Conservation (phyloP, 2,113 vertebrate species). For the Labrus mixtus region DNA sequence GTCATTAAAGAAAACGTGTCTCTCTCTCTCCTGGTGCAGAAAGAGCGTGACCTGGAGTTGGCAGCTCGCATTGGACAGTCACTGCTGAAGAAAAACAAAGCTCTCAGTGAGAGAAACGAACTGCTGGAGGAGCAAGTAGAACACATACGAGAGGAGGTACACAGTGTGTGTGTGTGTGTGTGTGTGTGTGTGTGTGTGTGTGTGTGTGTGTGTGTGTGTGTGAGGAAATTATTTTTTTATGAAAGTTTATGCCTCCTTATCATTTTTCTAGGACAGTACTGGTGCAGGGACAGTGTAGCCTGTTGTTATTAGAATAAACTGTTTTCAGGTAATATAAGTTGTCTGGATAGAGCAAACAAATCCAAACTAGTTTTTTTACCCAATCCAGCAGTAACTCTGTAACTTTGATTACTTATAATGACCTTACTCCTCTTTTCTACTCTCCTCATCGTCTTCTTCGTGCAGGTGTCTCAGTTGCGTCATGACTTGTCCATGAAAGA, state of each 20-base stretch:
- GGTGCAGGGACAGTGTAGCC: too few relatives aligned
- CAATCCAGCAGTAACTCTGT: neutral
- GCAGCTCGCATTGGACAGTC: constrained; percentile 98
- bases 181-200: neutral
- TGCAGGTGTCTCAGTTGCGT: constrained; percentile 94
- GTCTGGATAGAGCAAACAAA: neutral
- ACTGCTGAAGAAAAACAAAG: constrained; percentile 96
- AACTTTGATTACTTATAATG: neutral
- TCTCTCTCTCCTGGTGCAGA: constrained; percentile 80
- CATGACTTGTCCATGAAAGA: constrained; percentile 99
- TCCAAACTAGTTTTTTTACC: neutral
- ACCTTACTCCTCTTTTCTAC: too few relatives aligned
- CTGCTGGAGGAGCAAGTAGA: constrained; percentile 96
- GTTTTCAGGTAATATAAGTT: neutral
- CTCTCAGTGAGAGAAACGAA: constrained; percentile 94
- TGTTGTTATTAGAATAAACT: neutral
- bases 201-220: too few relatives aligned
- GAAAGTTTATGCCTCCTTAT: neutral
- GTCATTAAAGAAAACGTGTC: neutral
- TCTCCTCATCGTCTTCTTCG: neutral
- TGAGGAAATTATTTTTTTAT: too few relatives aligned
- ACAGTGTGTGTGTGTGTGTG: neutral
- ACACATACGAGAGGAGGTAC: constrained; percentile 93
- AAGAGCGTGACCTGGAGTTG: constrained; percentile 98
- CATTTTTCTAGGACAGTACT: neutral